phyloP scores from a whole-genome alignment of 2,888 invertebrate species.

The Beris chalybata region DNA sequence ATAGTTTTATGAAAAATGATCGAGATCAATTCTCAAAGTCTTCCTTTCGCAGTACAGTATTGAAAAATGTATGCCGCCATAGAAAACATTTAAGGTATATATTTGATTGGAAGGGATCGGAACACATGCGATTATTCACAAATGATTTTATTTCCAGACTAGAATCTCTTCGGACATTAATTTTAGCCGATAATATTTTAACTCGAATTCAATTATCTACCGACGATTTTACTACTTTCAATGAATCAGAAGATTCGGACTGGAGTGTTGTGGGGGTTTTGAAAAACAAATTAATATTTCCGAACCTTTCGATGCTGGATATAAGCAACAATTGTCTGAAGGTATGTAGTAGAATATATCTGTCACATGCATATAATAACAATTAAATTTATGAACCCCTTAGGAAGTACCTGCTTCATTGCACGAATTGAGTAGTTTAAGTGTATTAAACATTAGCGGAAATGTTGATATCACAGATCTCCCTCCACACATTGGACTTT shows the following conservation, averaged over 20 bases:
- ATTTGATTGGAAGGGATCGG: neutral
- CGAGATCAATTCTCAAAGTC: slow-evolving; percentile 34
- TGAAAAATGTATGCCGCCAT: slow-evolving; percentile 82
- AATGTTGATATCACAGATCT: slow-evolving; percentile 77
- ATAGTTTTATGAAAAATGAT: slow-evolving; percentile 30
- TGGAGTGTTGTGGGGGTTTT: slow-evolving; percentile 62
- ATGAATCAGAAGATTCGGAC: slow-evolving; percentile 64
- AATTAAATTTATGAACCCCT: neutral
- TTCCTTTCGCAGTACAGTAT: slow-evolving; percentile 70
- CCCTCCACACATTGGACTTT: slow-evolving; percentile 92
- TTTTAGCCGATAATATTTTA: slow-evolving; percentile 84
- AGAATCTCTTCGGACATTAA: slow-evolving; percentile 55
- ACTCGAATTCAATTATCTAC: slow-evolving; percentile 78
- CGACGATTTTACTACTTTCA: slow-evolving; percentile 73
- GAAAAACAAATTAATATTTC: slow-evolving; percentile 79
- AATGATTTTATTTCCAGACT: slow-evolving; percentile 40
- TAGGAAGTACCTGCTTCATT: slow-evolving; percentile 78
- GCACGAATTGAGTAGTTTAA: slow-evolving; percentile 81
- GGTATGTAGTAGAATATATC: slow-evolving; percentile 36
- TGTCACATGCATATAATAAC: neutral
- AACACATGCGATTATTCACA: neutral
- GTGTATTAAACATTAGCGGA: slow-evolving; percentile 87
- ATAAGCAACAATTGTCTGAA: slow-evolving; percentile 83
- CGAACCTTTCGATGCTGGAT: slow-evolving; percentile 92
- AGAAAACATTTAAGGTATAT: slow-evolving; percentile 73